Conservation (phyloP, 2,888 invertebrate species). For the Tetrapedia diversipes region DNA sequence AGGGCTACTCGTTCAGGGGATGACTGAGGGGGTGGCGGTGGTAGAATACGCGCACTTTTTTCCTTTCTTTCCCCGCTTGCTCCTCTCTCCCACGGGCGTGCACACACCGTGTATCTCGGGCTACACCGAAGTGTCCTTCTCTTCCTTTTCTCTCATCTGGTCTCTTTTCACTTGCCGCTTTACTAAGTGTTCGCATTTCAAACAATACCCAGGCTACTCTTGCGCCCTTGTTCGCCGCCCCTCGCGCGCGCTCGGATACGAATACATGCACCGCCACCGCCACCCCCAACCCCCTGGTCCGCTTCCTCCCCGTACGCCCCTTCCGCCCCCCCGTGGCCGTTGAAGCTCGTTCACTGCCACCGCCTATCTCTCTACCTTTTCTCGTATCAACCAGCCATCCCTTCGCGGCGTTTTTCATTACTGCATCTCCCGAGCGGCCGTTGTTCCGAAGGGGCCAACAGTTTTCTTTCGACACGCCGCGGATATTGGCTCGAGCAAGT, state of each 20-base stretch:
- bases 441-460: slow-evolving; percentile 52
- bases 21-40: slow-evolving; percentile 28
- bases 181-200: slow-evolving; percentile 77
- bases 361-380: slow-evolving; percentile 62
- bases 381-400: slow-evolving; percentile 63
- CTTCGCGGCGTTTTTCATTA: slow-evolving; percentile 71
- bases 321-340: slow-evolving; percentile 1
- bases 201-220: slow-evolving; percentile 75
- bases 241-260: slow-evolving; percentile 45
- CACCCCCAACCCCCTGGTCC: slow-evolving; percentile 5
- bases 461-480: slow-evolving; percentile 52
- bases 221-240: slow-evolving; percentile 61
- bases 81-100: slow-evolving; percentile 6
- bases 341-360: slow-evolving; percentile 24
- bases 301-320: slow-evolving; percentile 4
- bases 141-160: slow-evolving; percentile 47
- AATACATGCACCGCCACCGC: slow-evolving; percentile 46
- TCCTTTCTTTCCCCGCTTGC: background rate
- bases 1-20: slow-evolving; percentile 55
- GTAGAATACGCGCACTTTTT: slow-evolving; percentile 32
- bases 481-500: slow-evolving; percentile 45
- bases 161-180: slow-evolving; percentile 64
- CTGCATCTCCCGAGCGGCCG: slow-evolving; percentile 44
- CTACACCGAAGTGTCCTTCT: slow-evolving; percentile 51
- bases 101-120: slow-evolving; percentile 11